A percentile compares a stretch with the other conserved stretches of the same genome.
These are phyloP conservation scores for Meteorus sp. DNA, from an alignment of 1,140 invertebrate genomes.

Conservation along the genomic window DNA sequence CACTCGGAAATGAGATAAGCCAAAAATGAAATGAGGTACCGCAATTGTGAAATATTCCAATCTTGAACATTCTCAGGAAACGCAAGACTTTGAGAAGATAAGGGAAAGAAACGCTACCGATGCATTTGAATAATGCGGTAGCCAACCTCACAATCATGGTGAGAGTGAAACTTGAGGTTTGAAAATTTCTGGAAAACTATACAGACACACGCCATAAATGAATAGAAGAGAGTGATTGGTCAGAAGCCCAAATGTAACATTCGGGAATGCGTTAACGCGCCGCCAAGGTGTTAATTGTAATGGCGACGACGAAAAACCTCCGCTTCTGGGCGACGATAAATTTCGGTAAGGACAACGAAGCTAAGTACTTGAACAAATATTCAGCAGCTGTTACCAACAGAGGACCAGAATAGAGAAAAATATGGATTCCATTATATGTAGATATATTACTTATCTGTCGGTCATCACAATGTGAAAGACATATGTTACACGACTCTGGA, in stretches of 20 bases:
- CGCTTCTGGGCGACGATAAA: slow-evolving; percentile 21
- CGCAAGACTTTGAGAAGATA: too few species aligned
- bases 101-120: too few species aligned
- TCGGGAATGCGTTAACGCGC: slow-evolving; percentile 30
- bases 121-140: too few species aligned
- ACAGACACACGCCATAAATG: slow-evolving; percentile 6
- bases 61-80: too few species aligned
- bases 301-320: slow-evolving; percentile 29
- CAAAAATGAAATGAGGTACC: too few species aligned
- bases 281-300: slow-evolving; percentile 42
- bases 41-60: too few species aligned
- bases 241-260: slow-evolving; percentile 40
- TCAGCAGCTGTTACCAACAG: not conserved
- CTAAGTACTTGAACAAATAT: slow-evolving; percentile 43
- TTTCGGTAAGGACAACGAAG: slow-evolving; percentile 28
- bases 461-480: not conserved
- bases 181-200: not conserved
- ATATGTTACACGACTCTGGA: not conserved
- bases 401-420: slow-evolving; percentile 10
- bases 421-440: not conserved
- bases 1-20: too few species aligned
- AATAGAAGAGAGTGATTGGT: slow-evolving; percentile 34
- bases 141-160: too few species aligned
- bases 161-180: too few species aligned
- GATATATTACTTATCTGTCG: not conserved